These are phyloP conservation scores for Clarias platycephalus DNA, from an alignment of 2,797 vertebrate genomes.

Conservation along the genomic window DNA sequence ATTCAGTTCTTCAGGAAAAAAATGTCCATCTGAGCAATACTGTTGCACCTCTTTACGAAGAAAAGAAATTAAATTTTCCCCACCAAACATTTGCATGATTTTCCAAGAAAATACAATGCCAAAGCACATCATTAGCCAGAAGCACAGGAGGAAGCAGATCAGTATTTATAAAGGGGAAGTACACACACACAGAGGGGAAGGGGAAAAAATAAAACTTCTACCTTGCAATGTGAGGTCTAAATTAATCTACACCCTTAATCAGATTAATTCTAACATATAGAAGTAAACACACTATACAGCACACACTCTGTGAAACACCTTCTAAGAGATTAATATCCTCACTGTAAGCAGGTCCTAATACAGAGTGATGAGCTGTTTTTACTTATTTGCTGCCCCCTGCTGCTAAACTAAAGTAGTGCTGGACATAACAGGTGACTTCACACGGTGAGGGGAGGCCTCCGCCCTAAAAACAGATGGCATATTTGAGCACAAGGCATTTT, in stretches of 20 bases:
- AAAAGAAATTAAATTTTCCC: slow-evolving; percentile 21
- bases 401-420: slow-evolving; percentile 41
- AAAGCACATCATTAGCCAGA: slow-evolving; percentile 46
- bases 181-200: background rate
- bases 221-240: slow-evolving; percentile 13
- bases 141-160: slow-evolving; percentile 36
- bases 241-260: background rate
- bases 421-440: background rate
- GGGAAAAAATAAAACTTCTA: background rate
- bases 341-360: background rate
- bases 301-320: slow-evolving; percentile 11
- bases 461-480: background rate
- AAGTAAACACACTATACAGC: background rate
- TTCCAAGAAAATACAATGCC: slow-evolving; percentile 34
- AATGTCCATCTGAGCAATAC: slow-evolving; percentile 38
- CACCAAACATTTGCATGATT: slow-evolving; percentile 24
- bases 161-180: slow-evolving; percentile 25
- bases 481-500: slow-evolving; percentile 11
- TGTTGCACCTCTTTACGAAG: slow-evolving; percentile 39
- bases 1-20: slow-evolving; percentile 2
- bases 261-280: background rate
- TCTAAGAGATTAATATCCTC: slow-evolving; percentile 24
- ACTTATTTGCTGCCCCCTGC: slow-evolving; percentile 42
- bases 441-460: background rate
- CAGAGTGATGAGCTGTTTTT: slow-evolving; percentile 17